A percentile compares a stretch with the other conserved stretches of the same genome.
These are phyloP conservation scores for Epinotia nisella DNA, from an alignment of 2,888 invertebrate genomes.

Conservation along the genomic window DNA sequence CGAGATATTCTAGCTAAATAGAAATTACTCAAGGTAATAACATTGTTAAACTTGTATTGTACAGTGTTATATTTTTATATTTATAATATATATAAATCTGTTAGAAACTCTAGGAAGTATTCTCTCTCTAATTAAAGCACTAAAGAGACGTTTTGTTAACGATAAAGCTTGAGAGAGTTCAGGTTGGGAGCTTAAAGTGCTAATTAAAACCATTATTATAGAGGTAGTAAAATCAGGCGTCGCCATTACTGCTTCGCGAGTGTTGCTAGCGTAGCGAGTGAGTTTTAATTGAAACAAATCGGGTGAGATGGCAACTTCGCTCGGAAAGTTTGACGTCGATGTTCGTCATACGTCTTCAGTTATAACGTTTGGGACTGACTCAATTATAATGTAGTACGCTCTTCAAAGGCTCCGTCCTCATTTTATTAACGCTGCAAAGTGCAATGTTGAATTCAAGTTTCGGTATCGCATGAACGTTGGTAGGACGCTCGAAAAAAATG, in stretches of 20 bases:
- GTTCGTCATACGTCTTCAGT: slow-evolving; percentile 40
- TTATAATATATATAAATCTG: not conserved
- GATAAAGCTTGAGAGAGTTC: slow-evolving; percentile 25
- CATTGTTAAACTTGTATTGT: slow-evolving; percentile 7
- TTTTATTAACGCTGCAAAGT: slow-evolving; percentile 22
- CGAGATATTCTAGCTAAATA: slow-evolving; percentile 10
- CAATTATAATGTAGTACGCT: slow-evolving; percentile 46
- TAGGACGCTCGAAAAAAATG: not conserved
- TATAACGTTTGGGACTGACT: slow-evolving; percentile 46
- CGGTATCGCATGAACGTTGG: not conserved
- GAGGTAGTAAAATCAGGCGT: slow-evolving; percentile 53
- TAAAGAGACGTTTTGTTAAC: slow-evolving; percentile 19
- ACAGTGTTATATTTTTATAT: not conserved
- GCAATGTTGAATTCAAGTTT: slow-evolving; percentile 1
- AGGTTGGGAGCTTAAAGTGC: slow-evolving; percentile 50
- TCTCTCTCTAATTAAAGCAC: slow-evolving; percentile 28
- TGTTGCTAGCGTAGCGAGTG: slow-evolving; percentile 51
- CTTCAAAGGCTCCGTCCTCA: slow-evolving; percentile 19
- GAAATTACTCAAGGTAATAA: slow-evolving; percentile 10
- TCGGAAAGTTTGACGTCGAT: slow-evolving; percentile 36
- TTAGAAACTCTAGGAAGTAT: slow-evolving; percentile 3
- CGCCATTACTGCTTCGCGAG: slow-evolving; percentile 45
- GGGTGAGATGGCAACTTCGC: slow-evolving; percentile 47
- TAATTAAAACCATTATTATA: slow-evolving; percentile 55
- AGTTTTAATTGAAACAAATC: slow-evolving; percentile 70